Evolutionary conservation across 2,113 vertebrate species (phyloP).

Genomic region (Microcebus murinus): DNA sequence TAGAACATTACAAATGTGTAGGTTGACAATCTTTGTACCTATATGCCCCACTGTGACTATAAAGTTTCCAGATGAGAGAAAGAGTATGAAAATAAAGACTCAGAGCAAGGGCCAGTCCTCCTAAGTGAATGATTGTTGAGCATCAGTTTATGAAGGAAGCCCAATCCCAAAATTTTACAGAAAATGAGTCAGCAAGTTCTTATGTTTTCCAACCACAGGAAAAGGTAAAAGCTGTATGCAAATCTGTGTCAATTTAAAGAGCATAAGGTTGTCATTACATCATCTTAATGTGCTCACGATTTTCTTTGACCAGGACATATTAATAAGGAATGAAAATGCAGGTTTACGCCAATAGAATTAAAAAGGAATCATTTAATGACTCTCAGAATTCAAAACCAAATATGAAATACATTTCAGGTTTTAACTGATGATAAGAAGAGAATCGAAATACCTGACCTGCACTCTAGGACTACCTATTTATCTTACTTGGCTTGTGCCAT

Average conservation of each 20-base stretch:
- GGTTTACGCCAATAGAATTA: conserved; percentile 18
- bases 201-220: background rate
- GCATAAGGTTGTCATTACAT: background rate
- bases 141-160: background rate
- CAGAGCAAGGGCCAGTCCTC: background rate
- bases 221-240: background rate
- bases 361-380: background rate
- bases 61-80: background rate
- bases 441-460: background rate
- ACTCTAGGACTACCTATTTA: background rate
- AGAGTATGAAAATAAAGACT: background rate
- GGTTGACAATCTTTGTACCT: background rate
- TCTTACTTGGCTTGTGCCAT: background rate
- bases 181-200: background rate
- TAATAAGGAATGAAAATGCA: conserved; percentile 56
- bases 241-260: conserved; percentile 14
- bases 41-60: background rate
- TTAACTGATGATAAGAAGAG: background rate
- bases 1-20: background rate
- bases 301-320: conserved; percentile 56
- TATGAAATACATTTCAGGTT: background rate
- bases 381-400: background rate
- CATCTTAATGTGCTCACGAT: conserved; percentile 38
- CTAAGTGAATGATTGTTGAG: background rate
- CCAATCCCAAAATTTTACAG: background rate